These are phyloP conservation scores for Scolopax bukidnonensis DNA, from an alignment of 2,797 vertebrate species.

Conservation along the genomic window DNA sequence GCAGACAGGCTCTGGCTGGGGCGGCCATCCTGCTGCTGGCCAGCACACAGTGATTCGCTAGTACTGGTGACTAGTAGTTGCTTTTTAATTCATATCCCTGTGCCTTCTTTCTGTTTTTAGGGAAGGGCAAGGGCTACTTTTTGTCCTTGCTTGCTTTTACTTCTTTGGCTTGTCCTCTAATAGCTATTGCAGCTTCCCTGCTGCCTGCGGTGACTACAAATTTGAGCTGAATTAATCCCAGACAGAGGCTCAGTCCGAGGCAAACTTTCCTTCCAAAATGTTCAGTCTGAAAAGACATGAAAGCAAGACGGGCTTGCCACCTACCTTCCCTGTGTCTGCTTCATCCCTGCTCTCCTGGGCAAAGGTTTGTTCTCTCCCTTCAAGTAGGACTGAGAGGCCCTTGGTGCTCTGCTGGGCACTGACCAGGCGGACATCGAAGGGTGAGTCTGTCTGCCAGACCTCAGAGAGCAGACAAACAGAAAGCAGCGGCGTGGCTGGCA, in stretches of 20 bases:
- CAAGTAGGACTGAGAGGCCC: neutral
- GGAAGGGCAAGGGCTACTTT: neutral
- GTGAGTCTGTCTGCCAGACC: constrained; percentile 35
- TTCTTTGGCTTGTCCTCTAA: constrained; percentile 51
- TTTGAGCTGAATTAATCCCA: constrained; percentile 67
- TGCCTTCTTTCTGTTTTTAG: neutral
- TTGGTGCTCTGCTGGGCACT: constrained; percentile 26
- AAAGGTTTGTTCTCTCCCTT: neutral
- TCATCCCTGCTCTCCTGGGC: neutral
- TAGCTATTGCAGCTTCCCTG: constrained; percentile 53
- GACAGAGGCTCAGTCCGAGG: constrained; percentile 35
- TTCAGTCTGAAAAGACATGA: constrained; percentile 22
- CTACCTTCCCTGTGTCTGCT: neutral
- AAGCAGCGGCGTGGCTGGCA: constrained; percentile 21
- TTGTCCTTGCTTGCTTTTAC: constrained; percentile 41
- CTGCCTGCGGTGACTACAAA: constrained; percentile 53
- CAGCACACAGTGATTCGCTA: neutral
- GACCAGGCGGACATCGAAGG: neutral
- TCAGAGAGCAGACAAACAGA: constrained; percentile 28
- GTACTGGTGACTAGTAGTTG: constrained; percentile 2
- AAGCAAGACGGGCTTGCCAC: neutral
- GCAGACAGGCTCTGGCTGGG: neutral
- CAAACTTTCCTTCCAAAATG: constrained; percentile 35
- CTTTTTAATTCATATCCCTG: constrained; percentile 15
- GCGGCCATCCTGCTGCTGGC: neutral